phyloP scores from a whole-genome alignment of 2,888 invertebrate genomes.

The Caenorhabditis afra region DNA sequence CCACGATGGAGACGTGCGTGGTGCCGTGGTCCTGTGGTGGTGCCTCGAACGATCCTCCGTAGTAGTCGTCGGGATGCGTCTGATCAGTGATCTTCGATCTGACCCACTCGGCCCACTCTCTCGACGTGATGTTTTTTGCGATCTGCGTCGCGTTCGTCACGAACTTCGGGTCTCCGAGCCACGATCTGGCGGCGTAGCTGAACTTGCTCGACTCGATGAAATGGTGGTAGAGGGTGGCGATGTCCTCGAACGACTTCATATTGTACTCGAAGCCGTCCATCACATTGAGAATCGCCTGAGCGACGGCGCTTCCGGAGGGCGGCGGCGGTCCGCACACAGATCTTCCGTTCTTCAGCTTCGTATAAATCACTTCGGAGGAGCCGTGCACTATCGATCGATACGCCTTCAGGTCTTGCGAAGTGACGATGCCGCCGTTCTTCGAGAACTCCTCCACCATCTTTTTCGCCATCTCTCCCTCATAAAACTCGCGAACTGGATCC shows the following conservation, averaged over 20 bases:
- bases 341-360: constrained; percentile 82
- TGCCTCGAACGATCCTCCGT: constrained; percentile 74
- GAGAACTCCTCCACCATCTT: constrained; percentile 74
- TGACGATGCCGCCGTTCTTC: constrained; percentile 74
- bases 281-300: constrained; percentile 89
- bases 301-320: constrained; percentile 89
- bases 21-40: constrained; percentile 87
- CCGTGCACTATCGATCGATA: constrained; percentile 74
- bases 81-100: constrained; percentile 72
- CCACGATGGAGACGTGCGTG: constrained; percentile 90
- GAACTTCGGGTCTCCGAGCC: constrained; percentile 86
- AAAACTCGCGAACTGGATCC: constrained; percentile 74
- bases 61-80: constrained; percentile 76
- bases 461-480: constrained; percentile 69
- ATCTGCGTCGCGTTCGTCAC: constrained; percentile 73
- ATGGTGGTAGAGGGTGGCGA: constrained; percentile 86
- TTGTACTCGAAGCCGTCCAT: constrained; percentile 83
- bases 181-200: constrained; percentile 84
- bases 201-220: constrained; percentile 92
- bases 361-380: constrained; percentile 72
- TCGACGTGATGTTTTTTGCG: constrained; percentile 74
- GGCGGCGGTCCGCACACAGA: constrained; percentile 89
- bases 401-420: constrained; percentile 71
- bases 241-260: constrained; percentile 71
- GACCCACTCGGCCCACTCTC: constrained; percentile 73